phyloP scores from a whole-genome alignment of 1,140 invertebrate genomes.

The Proctacanthus coquilletti region DNA sequence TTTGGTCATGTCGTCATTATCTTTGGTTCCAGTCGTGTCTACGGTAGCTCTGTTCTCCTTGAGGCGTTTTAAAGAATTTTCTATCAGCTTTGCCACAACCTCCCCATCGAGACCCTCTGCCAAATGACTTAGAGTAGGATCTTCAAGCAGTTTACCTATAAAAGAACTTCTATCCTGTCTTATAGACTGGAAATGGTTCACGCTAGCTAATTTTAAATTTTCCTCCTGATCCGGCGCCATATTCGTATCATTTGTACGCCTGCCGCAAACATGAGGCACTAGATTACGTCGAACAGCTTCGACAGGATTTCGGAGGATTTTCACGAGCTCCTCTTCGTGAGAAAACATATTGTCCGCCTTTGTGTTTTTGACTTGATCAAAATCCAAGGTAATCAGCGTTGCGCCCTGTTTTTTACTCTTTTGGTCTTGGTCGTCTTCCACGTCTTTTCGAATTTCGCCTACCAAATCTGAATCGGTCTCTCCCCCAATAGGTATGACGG shows the following conservation, averaged over 20 bases:
- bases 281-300: constrained; percentile 52
- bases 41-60: constrained; percentile 36
- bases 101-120: constrained; percentile 40
- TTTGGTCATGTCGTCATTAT: constrained; percentile 39
- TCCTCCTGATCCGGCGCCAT: constrained; percentile 11
- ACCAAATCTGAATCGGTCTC: constrained; percentile 5
- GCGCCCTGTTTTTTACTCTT: no score
- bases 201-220: constrained; percentile 4
- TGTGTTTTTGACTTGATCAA: constrained; percentile 11
- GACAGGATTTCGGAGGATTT: constrained; percentile 46
- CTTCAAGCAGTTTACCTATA: constrained; percentile 40
- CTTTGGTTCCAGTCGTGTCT: constrained; percentile 35
- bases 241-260: constrained; percentile 12
- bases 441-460: neutral
- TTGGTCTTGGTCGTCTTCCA: no score
- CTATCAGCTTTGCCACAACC: constrained; percentile 40
- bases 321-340: constrained; percentile 32
- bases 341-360: constrained; percentile 12
- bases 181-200: no score
- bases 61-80: constrained; percentile 43
- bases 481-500: constrained; percentile 23
- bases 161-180: no score
- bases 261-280: constrained; percentile 54
- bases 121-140: constrained; percentile 41
- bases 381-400: constrained; percentile 22